Base-by-base conservation (phyloP, 35 echinoderm and acorn worm species). In the Chiridota heheva region DNA sequence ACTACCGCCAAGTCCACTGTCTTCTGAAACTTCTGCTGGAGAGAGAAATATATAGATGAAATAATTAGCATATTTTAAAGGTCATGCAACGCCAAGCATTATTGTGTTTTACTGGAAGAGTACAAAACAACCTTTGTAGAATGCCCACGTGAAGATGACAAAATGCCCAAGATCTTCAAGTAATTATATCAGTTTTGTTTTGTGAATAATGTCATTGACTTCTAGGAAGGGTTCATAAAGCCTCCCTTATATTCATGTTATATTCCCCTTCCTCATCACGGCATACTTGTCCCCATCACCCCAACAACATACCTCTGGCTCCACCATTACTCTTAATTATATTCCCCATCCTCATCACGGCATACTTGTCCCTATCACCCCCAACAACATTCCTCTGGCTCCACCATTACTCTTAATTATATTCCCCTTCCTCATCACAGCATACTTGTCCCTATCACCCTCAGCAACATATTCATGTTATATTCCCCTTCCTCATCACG, bases 1-100 rank as follows among this genome's bases (percentile, higher is more conserved):
- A 68, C 91, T 96, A 20, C 91, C 91, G 20, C 91, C 91, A 3
- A 95, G 80, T 31, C 91, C 91, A 86, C 91, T 96, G 48, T 96
- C 91, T 45, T 71, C 72, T 4, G 82, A 96, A 4, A 78, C 82
- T 30, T 63, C 86, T 85, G 73, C 72, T 64, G 58, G 62, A 41
- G 72, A 46, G 47, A 38, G 55, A 36, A 48, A 87, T 53, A 7
- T 18, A 65, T 22, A 37, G 60, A 29, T n/a, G n/a, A n/a, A n/a
- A n/a, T n/a, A n/a, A n/a, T n/a, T n/a, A n/a, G n/a, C n/a, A n/a
- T n/a, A n/a, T 29, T 60, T 63, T 26, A 46, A 78, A 18, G 44
- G 28, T 72, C 35, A 72, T 40, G 33, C 25, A 51, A 78, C n/a
- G 18, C 29, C 15, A 8, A 78, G 1, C 62, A 25, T 1, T 2